These are phyloP conservation scores for Chinchilla lanigera DNA, from an alignment of 2,113 vertebrate species.

Conservation along the genomic window DNA sequence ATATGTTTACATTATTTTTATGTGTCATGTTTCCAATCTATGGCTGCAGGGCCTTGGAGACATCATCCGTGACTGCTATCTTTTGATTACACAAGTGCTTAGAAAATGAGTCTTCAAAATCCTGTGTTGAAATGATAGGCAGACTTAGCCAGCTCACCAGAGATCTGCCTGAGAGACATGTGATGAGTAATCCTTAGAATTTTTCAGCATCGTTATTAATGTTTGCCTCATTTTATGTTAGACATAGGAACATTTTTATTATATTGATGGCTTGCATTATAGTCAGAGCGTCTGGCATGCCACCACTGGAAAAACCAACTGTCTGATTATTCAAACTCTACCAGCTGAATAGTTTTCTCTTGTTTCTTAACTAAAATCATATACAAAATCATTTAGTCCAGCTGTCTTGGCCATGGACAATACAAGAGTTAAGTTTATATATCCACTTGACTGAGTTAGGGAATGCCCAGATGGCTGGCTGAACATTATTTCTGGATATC, in stretches of 20 bases:
- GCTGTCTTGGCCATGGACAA: background rate
- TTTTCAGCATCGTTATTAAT: background rate
- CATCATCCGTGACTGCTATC: background rate
- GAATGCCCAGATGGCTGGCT: background rate
- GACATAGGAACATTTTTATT: background rate
- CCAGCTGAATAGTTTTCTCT: background rate
- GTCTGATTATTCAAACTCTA: background rate
- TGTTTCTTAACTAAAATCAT: background rate
- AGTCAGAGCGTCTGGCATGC: background rate
- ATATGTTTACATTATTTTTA: conserved; percentile 4
- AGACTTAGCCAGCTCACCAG: background rate
- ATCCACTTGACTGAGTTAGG: background rate
- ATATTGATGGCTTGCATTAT: background rate
- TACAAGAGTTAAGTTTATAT: background rate
- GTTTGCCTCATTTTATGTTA: background rate
- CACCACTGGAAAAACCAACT: background rate
- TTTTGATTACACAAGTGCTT: conserved; percentile 1
- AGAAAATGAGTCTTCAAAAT: conserved; percentile 26
- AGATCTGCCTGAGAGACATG: background rate
- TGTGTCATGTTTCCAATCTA: background rate
- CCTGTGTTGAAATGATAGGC: background rate
- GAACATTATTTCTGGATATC: background rate
- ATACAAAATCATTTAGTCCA: background rate
- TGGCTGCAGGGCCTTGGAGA: background rate
- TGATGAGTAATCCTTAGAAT: background rate